Conservation (phyloP, 1,140 invertebrate genomes). For the Bombus difficillimus region DNA sequence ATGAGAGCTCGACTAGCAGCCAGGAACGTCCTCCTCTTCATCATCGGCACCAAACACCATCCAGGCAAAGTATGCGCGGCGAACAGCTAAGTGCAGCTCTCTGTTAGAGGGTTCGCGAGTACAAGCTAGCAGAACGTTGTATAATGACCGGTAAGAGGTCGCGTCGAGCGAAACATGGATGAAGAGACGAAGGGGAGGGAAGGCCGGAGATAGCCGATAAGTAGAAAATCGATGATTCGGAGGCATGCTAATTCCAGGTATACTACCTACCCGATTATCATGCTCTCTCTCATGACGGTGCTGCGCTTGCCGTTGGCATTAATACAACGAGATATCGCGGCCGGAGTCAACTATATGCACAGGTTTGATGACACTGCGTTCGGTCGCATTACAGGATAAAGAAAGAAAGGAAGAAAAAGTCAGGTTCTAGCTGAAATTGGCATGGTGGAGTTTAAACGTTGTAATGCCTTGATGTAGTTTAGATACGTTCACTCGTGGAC, state of each 20-base stretch:
- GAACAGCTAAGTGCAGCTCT: constrained; percentile 54
- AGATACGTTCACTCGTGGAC: not conserved
- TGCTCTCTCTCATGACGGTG: constrained; percentile 60
- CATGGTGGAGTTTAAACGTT: constrained; percentile 7
- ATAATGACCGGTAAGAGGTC: constrained; percentile 69
- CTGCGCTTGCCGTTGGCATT: constrained; percentile 64
- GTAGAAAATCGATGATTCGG: constrained; percentile 73
- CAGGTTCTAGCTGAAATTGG: constrained; percentile 9
- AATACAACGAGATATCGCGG: constrained; percentile 67
- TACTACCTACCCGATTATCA: constrained; percentile 50
- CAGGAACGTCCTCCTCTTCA: constrained; percentile 39
- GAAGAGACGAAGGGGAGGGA: not conserved
- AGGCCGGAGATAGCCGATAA: constrained; percentile 66
- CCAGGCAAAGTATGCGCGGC: constrained; percentile 17
- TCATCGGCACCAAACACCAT: constrained; percentile 50
- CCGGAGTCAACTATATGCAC: constrained; percentile 36
- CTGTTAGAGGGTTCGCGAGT: constrained; percentile 57
- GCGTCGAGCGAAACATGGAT: constrained; percentile 5
- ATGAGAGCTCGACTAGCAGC: constrained; percentile 10
- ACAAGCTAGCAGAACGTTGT: constrained; percentile 47
- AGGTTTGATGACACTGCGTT: constrained; percentile 54
- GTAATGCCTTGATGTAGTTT: constrained; percentile 11
- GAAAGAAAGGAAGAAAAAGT: not conserved
- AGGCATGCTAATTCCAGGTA: constrained; percentile 72
- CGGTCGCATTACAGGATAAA: constrained; percentile 8